phyloP scores from a whole-genome alignment of 2,113 vertebrate genomes.

The Todiramphus chloris region DNA sequence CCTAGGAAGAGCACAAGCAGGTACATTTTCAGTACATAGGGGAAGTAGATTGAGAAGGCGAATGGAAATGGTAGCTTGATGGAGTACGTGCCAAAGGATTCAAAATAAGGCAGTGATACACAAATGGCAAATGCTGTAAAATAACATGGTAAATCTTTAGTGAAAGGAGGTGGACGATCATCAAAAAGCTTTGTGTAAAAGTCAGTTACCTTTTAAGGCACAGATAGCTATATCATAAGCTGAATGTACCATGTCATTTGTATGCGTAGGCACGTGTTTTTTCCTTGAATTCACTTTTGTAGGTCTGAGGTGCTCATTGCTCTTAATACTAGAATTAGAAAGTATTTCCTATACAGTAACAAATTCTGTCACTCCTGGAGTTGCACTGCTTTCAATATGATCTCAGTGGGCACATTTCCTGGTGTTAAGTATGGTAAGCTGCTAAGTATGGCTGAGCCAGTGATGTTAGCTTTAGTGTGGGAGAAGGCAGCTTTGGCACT shows the following conservation, averaged over 20 bases:
- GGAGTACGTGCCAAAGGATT: slow-evolving; percentile 73
- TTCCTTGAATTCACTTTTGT: neutral
- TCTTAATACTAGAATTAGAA: neutral
- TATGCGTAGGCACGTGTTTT: neutral
- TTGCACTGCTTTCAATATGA: neutral
- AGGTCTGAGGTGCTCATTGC: neutral
- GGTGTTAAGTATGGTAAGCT: neutral
- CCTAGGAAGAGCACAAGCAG: slow-evolving; percentile 81
- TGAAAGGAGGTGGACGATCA: neutral
- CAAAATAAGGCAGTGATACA: slow-evolving; percentile 81
- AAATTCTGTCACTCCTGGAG: neutral
- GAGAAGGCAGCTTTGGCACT: neutral
- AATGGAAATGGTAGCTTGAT: slow-evolving; percentile 65
- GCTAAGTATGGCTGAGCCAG: neutral
- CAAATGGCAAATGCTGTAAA: slow-evolving; percentile 83
- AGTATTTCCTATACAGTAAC: neutral
- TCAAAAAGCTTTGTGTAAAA: neutral
- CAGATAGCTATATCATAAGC: neutral
- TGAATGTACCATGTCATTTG: neutral
- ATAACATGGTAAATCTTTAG: neutral
- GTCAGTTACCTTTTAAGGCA: neutral
- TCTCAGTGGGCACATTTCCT: neutral
- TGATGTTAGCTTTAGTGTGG: neutral
- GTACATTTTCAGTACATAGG: slow-evolving; percentile 79
- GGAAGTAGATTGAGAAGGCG: slow-evolving; percentile 70